Evolutionary conservation across 2,113 vertebrate genomes (phyloP).

Genomic region (Hemibagrus wyckioides): DNA sequence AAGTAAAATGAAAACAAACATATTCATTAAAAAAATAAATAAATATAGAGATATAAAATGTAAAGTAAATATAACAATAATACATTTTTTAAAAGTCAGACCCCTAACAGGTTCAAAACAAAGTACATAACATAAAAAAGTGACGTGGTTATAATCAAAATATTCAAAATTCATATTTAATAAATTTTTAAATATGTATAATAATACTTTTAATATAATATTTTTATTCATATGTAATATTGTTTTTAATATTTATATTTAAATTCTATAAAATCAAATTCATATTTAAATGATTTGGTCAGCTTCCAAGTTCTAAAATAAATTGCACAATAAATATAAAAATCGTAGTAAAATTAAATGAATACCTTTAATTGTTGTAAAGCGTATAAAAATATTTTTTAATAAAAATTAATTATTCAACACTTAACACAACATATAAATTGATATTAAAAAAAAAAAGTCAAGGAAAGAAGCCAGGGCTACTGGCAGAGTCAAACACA

Average conservation of each 20-base stretch:
- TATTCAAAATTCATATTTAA: no score
- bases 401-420: no score
- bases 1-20: not conserved
- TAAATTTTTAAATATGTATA: no score
- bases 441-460: no score
- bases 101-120: not conserved
- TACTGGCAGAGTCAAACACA: no score
- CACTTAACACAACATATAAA: no score
- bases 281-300: not conserved
- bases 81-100: not conserved
- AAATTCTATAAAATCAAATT: not conserved
- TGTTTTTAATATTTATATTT: no score
- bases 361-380: accelerated
- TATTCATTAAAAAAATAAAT: not conserved
- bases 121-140: not conserved
- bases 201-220: no score
- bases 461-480: no score
- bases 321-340: not conserved
- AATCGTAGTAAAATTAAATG: no score
- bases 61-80: not conserved
- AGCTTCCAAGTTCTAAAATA: not conserved
- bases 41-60: not conserved
- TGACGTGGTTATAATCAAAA: not conserved
- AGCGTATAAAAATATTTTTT: accelerated
- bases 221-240: no score